Evolutionary conservation across 2,888 invertebrate species (phyloP).

Genomic region (Lasioglossum calceatum): DNA sequence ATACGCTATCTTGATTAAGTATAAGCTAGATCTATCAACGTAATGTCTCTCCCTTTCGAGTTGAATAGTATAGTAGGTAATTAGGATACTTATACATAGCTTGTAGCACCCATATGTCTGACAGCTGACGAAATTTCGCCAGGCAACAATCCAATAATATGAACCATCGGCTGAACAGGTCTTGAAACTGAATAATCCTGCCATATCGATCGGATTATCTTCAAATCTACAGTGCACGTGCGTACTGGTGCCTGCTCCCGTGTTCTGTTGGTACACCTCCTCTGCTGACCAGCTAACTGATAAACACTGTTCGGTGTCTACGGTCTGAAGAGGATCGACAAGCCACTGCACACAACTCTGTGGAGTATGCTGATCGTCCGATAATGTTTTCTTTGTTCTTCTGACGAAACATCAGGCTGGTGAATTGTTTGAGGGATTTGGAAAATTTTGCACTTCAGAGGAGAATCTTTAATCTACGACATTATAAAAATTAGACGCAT

Average conservation of each 20-base stretch:
- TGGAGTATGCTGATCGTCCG: slow-evolving; percentile 31
- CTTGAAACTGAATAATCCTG: slow-evolving; percentile 74
- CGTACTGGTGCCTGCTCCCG: slow-evolving; percentile 69
- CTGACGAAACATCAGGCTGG: neutral
- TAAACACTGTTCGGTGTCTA: slow-evolving; percentile 58
- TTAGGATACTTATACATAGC: neutral
- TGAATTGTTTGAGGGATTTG: neutral
- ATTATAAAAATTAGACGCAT: neutral
- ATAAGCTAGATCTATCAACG: neutral
- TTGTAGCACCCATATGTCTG: neutral
- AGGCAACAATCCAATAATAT: neutral
- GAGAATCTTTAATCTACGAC: neutral
- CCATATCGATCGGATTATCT: slow-evolving; percentile 74
- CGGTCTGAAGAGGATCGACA: slow-evolving; percentile 44
- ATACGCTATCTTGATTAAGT: neutral
- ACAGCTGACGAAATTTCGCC: neutral
- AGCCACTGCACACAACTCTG: slow-evolving; percentile 46
- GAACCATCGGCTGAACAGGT: slow-evolving; percentile 26
- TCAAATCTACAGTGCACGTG: slow-evolving; percentile 72
- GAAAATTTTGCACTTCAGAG: neutral
- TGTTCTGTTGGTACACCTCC: slow-evolving; percentile 39
- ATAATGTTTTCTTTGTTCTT: slow-evolving; percentile 22
- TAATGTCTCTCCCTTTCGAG: neutral
- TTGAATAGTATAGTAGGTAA: too few species aligned
- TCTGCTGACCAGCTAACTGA: slow-evolving; percentile 55